A percentile compares a stretch with the other conserved stretches of the same genome.
Conservation (phyloP, 2,797 vertebrate species). For the Percopsis omiscomaycus region DNA sequence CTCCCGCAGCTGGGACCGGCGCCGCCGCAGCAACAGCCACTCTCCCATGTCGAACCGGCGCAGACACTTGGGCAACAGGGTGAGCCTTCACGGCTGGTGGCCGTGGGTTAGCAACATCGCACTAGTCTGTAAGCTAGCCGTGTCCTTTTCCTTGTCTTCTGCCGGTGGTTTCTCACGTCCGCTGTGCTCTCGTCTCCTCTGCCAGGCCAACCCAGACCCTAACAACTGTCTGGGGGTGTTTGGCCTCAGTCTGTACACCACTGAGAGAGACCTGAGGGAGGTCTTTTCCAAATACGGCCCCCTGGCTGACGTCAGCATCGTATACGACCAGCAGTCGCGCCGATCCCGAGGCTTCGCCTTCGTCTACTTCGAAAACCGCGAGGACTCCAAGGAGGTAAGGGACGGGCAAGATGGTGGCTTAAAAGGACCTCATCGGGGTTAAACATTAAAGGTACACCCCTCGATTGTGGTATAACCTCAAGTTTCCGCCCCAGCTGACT, state of each 20-base stretch:
- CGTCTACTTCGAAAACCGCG: slow-evolving; percentile 92
- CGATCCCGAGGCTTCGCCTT: slow-evolving; percentile 95
- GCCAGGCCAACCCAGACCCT: slow-evolving; percentile 92
- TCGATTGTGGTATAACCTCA: no score
- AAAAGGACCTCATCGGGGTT: no score
- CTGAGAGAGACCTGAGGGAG: slow-evolving; percentile 91
- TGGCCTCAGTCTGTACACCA: slow-evolving; percentile 94
- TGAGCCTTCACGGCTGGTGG: slow-evolving; percentile 78
- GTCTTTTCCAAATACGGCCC: slow-evolving; percentile 96
- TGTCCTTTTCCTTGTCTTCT: no score
- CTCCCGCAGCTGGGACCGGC: slow-evolving; percentile 89
- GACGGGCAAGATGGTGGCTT: not conserved
- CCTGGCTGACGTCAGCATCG: slow-evolving; percentile 88
- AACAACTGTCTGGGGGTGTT: slow-evolving; percentile 95
- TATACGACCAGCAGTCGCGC: slow-evolving; percentile 94
- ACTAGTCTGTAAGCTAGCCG: not conserved
- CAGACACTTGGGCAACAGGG: slow-evolving; percentile 92
- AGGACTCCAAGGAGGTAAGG: slow-evolving; percentile 89
- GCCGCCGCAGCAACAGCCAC: slow-evolving; percentile 87
- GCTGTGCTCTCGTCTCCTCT: not conserved
- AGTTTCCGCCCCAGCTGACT: no score
- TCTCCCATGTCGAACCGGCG: slow-evolving; percentile 96
- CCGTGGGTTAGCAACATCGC: not conserved
- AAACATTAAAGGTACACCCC: no score
- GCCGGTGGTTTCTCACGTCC: no score